phyloP scores from a whole-genome alignment of 37 sponge, comb jelly and placozoan species.

The Haliclona indistincta region DNA sequence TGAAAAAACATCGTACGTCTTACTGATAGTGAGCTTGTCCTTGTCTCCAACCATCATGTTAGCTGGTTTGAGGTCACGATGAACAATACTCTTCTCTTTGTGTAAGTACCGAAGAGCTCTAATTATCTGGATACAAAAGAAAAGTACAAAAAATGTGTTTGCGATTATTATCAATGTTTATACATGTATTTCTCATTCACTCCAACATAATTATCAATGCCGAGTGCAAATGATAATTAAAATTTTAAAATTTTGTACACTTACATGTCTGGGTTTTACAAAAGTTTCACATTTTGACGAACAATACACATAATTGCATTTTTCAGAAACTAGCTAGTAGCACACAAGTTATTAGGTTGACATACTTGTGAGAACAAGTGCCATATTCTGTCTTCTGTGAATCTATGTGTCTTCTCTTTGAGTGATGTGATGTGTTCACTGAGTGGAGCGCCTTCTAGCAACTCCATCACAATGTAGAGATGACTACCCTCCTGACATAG shows the following conservation, averaged over 20 bases:
- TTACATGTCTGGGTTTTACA: no score
- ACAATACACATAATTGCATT: no score
- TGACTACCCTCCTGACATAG: constrained; percentile 46
- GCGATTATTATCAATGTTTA: neutral
- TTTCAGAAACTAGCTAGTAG: no score
- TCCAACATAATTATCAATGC: no score
- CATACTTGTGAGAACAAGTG: constrained; percentile 79
- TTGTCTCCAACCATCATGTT: constrained; percentile 90
- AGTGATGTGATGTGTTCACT: constrained; percentile 75
- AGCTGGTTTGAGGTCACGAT: constrained; percentile 84
- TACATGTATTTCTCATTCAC: neutral
- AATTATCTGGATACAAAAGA: constrained; percentile 49
- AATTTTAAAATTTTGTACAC: no score
- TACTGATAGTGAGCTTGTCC: constrained; percentile 88
- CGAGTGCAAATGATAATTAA: neutral
- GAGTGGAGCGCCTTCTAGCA: constrained; percentile 88
- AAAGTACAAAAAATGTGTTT: neutral
- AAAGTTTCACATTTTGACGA: no score
- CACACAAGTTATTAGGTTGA: neutral
- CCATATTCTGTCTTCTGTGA: constrained; percentile 84
- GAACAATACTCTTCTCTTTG: constrained; percentile 82
- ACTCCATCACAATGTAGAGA: constrained; percentile 93
- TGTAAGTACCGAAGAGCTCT: constrained; percentile 89
- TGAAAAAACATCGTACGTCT: constrained; percentile 9
- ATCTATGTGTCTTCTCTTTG: constrained; percentile 73